A percentile compares a stretch with the other conserved stretches of the same genome.
Evolutionary conservation across 2,113 vertebrate genomes (phyloP).

Genomic region (Agapornis roseicollis): DNA sequence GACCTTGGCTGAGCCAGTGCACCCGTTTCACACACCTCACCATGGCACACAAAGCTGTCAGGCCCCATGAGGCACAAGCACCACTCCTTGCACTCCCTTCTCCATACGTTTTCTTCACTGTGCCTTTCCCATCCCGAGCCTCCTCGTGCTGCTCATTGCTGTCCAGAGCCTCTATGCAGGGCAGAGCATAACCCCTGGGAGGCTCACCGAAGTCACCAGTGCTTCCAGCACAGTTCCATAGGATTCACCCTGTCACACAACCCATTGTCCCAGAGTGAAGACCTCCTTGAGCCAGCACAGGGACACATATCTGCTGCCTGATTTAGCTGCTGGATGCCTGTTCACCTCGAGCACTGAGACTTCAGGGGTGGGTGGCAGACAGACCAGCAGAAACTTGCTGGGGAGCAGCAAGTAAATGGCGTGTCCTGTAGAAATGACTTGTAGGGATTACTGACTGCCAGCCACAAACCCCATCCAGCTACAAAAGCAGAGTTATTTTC

Average conservation of each 20-base stretch:
- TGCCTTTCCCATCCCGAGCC: fast-evolving
- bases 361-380: background rate
- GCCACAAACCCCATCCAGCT: conserved; percentile 23
- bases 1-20: background rate
- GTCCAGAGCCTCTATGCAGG: fast-evolving
- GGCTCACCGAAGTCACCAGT: background rate
- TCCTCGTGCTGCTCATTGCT: background rate
- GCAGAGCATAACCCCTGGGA: background rate
- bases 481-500: conserved; percentile 61
- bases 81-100: background rate
- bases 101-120: background rate
- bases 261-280: fast-evolving
- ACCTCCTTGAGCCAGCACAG: background rate
- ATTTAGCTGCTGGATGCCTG: background rate
- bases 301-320: background rate
- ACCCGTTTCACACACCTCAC: background rate
- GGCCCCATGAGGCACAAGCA: background rate
- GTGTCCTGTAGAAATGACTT: background rate
- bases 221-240: fast-evolving
- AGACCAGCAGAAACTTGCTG: background rate
- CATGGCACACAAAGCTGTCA: background rate
- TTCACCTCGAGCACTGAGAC: background rate
- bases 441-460: background rate
- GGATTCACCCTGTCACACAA: background rate
- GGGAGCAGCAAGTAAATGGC: conserved; percentile 45